A percentile compares a stretch with the other conserved stretches of the same genome.
Conservation (phyloP, 2,113 vertebrate species). For the Ondatra zibethicus region DNA sequence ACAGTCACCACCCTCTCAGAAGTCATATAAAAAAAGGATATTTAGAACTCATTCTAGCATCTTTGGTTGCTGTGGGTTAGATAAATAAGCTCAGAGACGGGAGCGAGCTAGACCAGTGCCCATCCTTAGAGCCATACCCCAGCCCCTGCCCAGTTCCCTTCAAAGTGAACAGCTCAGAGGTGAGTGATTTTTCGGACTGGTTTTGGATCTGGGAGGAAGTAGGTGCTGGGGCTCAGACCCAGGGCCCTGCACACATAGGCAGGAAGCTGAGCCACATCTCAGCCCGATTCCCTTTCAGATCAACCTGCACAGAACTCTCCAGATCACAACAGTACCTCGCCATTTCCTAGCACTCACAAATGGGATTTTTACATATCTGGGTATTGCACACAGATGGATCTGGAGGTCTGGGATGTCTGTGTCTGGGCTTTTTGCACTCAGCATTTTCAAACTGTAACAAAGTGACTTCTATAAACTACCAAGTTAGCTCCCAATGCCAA, state of each 20-base stretch:
- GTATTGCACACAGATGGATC: background rate
- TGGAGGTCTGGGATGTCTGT: rapidly evolving
- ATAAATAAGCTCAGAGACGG: background rate
- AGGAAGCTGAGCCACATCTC: background rate
- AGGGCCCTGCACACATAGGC: too few relatives aligned
- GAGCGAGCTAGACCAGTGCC: background rate
- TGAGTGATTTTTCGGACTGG: too few relatives aligned
- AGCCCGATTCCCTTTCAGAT: background rate
- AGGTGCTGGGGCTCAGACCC: background rate
- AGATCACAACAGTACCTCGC: background rate
- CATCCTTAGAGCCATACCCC: background rate
- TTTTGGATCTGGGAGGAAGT: background rate
- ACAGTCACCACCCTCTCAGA: background rate
- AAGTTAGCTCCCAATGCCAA: background rate
- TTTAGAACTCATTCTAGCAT: background rate
- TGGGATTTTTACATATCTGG: background rate
- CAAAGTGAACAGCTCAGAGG: background rate
- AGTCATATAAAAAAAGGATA: background rate
- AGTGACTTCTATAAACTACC: background rate
- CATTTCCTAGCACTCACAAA: rapidly evolving
- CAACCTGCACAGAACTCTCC: background rate
- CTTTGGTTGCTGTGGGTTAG: background rate
- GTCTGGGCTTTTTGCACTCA: background rate
- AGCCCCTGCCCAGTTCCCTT: background rate
- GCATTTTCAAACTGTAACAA: background rate